Evolutionary conservation across 2,113 vertebrate species (phyloP).

Genomic region (Leucopternis melanops): DNA sequence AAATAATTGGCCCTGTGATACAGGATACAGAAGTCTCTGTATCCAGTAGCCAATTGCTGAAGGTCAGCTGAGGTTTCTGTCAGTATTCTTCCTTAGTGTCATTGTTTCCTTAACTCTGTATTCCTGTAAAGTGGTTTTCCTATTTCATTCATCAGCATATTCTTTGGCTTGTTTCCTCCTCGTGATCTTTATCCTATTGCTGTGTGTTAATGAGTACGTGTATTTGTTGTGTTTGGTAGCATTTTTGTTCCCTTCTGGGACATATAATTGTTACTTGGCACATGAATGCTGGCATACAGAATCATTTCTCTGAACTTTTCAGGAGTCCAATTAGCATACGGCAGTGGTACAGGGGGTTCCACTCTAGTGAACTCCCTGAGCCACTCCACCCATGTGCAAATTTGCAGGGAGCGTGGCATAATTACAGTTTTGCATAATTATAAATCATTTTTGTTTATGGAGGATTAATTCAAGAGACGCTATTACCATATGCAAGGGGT

Average conservation of each 20-base stretch:
- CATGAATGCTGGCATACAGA: conserved; percentile 20
- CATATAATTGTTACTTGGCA: conserved; percentile 47
- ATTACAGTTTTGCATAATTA: conserved; percentile 47
- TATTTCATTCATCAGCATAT: not conserved
- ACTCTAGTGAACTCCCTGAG: not conserved
- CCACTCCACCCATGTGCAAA: not conserved
- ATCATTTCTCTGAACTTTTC: conserved; percentile 61
- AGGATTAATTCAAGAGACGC: conserved; percentile 25
- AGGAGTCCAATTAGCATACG: conserved; percentile 49
- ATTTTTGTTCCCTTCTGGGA: conserved; percentile 27
- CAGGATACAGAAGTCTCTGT: not conserved
- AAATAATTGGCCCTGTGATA: not conserved
- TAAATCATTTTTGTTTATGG: conserved; percentile 29
- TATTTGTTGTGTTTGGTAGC: conserved; percentile 15
- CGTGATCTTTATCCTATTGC: not conserved
- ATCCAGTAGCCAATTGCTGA: not conserved
- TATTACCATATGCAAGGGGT: not conserved
- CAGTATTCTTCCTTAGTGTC: not conserved
- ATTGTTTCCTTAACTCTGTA: not conserved
- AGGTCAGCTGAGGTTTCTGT: not conserved
- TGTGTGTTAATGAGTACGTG: not conserved
- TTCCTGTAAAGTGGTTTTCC: not conserved
- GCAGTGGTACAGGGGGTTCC: not conserved
- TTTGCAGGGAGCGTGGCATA: not conserved
- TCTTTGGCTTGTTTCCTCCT: not conserved